Base-by-base conservation (phyloP, 2,113 vertebrate genomes). In the Sapajus apella region DNA sequence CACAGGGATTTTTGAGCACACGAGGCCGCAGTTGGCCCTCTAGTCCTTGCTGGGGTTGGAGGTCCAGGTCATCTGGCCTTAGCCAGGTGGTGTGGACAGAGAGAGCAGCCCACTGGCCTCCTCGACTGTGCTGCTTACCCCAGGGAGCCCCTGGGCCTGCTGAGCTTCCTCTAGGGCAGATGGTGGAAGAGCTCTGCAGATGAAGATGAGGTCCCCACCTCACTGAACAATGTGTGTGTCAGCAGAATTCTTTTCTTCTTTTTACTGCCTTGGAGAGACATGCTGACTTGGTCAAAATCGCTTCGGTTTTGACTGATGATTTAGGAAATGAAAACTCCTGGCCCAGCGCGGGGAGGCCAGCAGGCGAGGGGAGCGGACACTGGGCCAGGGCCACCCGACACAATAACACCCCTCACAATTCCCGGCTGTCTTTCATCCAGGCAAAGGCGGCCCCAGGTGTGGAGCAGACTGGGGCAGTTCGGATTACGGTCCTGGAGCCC, bases 231-330 rank as follows among this genome's bases (percentile, higher is more conserved):
- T 56, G 91, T 47, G 27, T 37, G 13, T 14, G 86, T 94, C 98
- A 97, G 95, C 94, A 73, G 94, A 90, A 95, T 98, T 76, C 95
- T 90, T 81, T 91, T 89, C 93, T 82, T 83, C 94, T 89, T 87
- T 97, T 95, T 94, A 97, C 85, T 93, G 92, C 97, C 95, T 95
- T 79, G 1, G 80, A 95, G 95, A 96, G 96, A 96, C 95, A 86
- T 73, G 96, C 87, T 96, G 95, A 97, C 92, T 87, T 87, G 92
- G 97, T 94, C 87, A 86, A 77, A 96, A 97, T 79, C 5, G 0
- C 80, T 77, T 35, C 35, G 37, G 93, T 80, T 82, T 90, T 94
- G 97, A 94, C 90, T 32, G 96, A 91, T 77, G 97, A 84, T 40
- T 76, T 70, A 87, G 32, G 87, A 90, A 83, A 94, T 50, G 96